Percentiles rank a stretch among this genome's conserved stretches.
These are phyloP conservation scores for Seriola quinqueradiata DNA, from an alignment of 2,113 vertebrate genomes.

Conservation along the genomic window DNA sequence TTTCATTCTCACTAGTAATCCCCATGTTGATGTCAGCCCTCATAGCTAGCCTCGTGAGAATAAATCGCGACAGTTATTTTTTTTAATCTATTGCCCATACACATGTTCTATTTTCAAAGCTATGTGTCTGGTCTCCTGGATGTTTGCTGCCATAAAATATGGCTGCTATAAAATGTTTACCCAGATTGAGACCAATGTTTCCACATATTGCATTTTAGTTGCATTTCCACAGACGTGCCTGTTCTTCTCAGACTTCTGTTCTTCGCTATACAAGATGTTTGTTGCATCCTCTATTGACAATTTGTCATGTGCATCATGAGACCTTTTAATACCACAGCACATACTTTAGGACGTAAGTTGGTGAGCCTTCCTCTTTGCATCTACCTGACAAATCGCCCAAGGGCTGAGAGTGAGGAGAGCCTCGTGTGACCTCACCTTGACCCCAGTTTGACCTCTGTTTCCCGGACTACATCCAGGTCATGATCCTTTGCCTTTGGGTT, in stretches of 20 bases:
- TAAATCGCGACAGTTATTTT: no score
- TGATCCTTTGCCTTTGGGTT: conserved; percentile 65
- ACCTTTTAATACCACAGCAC: background rate
- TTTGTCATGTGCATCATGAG: background rate
- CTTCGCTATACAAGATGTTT: background rate
- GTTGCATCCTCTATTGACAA: background rate
- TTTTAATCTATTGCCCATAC: background rate
- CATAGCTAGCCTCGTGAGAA: background rate
- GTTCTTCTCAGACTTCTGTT: no score
- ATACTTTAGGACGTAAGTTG: background rate
- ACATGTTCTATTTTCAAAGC: background rate
- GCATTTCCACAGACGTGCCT: background rate
- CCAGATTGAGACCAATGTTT: background rate
- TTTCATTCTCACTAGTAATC: background rate
- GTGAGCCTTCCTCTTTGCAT: conserved; percentile 15
- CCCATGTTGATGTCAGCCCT: background rate
- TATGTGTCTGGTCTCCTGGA: background rate
- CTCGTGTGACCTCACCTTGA: conserved; percentile 65
- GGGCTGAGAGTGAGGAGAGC: conserved; percentile 36
- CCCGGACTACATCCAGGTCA: conserved; percentile 81
- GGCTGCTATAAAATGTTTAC: no score
- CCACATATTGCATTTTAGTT: background rate
- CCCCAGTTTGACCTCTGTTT: conserved; percentile 65
- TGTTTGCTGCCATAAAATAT: background rate
- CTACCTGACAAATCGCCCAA: conserved; percentile 36